Evolutionary conservation across 2,797 vertebrate genomes (phyloP).

Genomic region (Phrynocephalus vlangalii): DNA sequence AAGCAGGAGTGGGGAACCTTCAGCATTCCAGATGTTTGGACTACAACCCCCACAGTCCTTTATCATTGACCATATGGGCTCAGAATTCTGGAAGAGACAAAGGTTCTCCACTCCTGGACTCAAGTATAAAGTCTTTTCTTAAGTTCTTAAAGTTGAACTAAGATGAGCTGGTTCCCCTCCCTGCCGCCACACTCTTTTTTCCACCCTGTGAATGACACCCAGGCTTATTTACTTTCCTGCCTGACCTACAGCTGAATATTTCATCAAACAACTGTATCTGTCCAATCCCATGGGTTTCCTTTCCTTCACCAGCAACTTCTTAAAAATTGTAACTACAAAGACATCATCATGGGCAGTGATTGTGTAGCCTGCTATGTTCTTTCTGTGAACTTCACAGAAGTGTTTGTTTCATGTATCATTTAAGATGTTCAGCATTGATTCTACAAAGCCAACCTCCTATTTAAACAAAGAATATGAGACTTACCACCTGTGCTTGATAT

Average conservation of each 20-base stretch:
- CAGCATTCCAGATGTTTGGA: too few species aligned
- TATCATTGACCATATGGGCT: too few species aligned
- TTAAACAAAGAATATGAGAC: neutral
- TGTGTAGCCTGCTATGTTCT: conserved; percentile 23
- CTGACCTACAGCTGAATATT: conserved; percentile 28
- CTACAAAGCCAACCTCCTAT: conserved; percentile 33
- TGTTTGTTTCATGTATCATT: conserved; percentile 37
- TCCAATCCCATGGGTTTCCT: conserved; percentile 24
- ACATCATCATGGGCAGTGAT: conserved; percentile 12
- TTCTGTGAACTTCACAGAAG: conserved; percentile 25
- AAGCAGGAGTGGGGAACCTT: neutral
- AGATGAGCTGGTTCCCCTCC: neutral
- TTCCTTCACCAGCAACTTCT: neutral
- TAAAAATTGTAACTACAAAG: conserved; percentile 21
- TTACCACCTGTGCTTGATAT: neutral
- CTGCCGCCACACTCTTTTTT: neutral
- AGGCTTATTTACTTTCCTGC: conserved; percentile 7
- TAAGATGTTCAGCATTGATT: conserved; percentile 1
- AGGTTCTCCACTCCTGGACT: neutral
- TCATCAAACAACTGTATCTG: conserved; percentile 22
- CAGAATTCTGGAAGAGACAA: too few species aligned
- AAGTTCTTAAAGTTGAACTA: conserved; percentile 10
- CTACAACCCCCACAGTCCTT: too few species aligned
- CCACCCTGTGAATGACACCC: neutral
- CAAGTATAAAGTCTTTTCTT: neutral